A percentile compares a stretch with the other conserved stretches of the same genome.
These are phyloP conservation scores for Bos indicus DNA, from an alignment of 2,113 vertebrate species.

Conservation along the genomic window DNA sequence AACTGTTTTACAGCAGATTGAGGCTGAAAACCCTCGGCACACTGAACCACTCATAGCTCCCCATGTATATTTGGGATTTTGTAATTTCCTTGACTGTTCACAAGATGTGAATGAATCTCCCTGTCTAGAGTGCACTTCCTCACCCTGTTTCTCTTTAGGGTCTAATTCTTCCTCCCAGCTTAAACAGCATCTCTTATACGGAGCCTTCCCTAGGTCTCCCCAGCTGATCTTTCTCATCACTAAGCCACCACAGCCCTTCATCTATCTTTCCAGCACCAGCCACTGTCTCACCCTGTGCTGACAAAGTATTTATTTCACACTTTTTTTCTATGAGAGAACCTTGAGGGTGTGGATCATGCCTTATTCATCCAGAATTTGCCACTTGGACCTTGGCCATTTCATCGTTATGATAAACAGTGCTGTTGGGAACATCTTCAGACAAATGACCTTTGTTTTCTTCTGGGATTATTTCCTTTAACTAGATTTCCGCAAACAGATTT, in stretches of 20 bases:
- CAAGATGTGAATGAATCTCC: background rate
- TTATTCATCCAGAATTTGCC: background rate
- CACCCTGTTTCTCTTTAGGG: background rate
- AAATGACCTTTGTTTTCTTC: slow-evolving; percentile 26
- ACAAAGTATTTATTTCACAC: background rate
- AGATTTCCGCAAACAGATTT: background rate
- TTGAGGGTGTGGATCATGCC: background rate
- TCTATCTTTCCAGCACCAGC: background rate
- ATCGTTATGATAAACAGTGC: background rate
- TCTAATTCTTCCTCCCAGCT: background rate
- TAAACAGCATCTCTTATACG: background rate
- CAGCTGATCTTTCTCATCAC: background rate
- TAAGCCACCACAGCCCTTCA: background rate
- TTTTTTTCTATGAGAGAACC: background rate
- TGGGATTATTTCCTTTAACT: background rate
- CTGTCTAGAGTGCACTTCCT: background rate
- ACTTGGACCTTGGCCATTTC: background rate
- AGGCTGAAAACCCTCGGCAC: background rate
- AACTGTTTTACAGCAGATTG: background rate
- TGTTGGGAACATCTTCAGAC: slow-evolving; percentile 7
- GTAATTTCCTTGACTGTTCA: background rate
- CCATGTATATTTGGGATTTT: background rate
- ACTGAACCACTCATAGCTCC: background rate
- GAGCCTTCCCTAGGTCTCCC: background rate
- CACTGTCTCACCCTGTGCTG: background rate